These are phyloP conservation scores for Caenorhabditis sp. DNA, from an alignment of 2,888 invertebrate species.

Conservation along the genomic window DNA sequence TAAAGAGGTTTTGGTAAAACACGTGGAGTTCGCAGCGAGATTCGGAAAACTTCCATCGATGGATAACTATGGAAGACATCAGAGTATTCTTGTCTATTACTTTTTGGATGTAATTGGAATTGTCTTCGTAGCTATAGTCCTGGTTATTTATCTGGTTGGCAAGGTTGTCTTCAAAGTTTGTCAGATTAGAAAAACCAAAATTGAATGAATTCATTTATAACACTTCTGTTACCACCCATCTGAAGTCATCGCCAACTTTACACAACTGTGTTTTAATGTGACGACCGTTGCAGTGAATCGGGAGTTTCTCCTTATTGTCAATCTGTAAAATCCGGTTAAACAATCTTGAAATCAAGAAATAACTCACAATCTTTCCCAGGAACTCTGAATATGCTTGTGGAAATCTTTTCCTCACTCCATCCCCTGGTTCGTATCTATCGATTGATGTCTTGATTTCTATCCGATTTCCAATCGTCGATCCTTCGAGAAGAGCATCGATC, in stretches of 20 bases:
- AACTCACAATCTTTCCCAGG: conserved; percentile 25
- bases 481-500: not conserved
- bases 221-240: conserved; percentile 12
- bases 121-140: not conserved
- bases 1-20: conserved; percentile 29
- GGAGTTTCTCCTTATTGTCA: conserved; percentile 20
- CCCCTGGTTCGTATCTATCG: not conserved
- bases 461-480: not conserved
- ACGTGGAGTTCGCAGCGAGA: conserved; percentile 50
- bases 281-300: not conserved
- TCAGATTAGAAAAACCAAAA: not conserved
- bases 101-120: conserved; percentile 37
- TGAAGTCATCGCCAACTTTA: conserved; percentile 13
- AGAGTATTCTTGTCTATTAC: conserved; percentile 33
- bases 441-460: conserved; percentile 2
- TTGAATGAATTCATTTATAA: conserved; percentile 8
- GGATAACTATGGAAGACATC: conserved; percentile 47
- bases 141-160: not conserved
- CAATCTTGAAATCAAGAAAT: too few species aligned
- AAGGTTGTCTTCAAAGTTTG: not conserved
- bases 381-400: conserved; percentile 7
- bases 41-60: conserved; percentile 39
- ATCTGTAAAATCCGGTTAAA: conserved; percentile 11
- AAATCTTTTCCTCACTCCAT: not conserved
- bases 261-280: conserved; percentile 19